Evolutionary conservation across 2,888 invertebrate species (phyloP).

Genomic region (Noctua pronuba): DNA sequence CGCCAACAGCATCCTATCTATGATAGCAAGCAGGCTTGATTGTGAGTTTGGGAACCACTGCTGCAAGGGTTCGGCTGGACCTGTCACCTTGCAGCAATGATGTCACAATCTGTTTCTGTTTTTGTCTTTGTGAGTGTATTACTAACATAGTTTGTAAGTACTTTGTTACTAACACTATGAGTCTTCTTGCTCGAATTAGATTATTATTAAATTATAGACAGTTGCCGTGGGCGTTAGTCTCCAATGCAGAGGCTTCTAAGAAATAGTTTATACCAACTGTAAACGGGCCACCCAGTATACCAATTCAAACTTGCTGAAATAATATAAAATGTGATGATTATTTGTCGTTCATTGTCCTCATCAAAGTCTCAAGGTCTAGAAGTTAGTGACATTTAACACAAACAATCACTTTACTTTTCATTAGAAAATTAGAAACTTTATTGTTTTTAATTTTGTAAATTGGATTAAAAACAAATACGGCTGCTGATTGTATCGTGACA

Average conservation of each 20-base stretch:
- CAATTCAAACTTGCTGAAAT: background rate
- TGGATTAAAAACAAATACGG: slow-evolving; percentile 45
- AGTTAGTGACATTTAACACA: background rate
- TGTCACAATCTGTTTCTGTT: too few relatives aligned
- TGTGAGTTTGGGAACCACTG: too few relatives aligned
- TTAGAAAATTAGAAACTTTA: slow-evolving; percentile 25
- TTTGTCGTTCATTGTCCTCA: background rate
- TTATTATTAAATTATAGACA: too few relatives aligned
- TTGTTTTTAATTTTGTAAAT: slow-evolving; percentile 10
- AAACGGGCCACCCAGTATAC: background rate
- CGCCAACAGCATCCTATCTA: too few relatives aligned
- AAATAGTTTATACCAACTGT: background rate
- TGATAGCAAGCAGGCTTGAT: too few relatives aligned
- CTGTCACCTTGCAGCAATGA: too few relatives aligned
- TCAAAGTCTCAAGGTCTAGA: background rate
- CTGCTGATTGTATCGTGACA: slow-evolving; percentile 11
- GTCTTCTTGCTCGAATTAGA: too few relatives aligned
- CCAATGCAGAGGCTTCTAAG: background rate
- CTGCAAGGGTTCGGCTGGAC: too few relatives aligned
- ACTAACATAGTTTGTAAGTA: too few relatives aligned
- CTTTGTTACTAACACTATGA: too few relatives aligned
- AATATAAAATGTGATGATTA: background rate
- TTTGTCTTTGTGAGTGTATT: too few relatives aligned
- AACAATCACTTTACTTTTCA: slow-evolving; percentile 39
- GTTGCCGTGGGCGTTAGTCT: background rate